Conservation (phyloP, 2,888 invertebrate genomes). For the Macroteleia sp. region DNA sequence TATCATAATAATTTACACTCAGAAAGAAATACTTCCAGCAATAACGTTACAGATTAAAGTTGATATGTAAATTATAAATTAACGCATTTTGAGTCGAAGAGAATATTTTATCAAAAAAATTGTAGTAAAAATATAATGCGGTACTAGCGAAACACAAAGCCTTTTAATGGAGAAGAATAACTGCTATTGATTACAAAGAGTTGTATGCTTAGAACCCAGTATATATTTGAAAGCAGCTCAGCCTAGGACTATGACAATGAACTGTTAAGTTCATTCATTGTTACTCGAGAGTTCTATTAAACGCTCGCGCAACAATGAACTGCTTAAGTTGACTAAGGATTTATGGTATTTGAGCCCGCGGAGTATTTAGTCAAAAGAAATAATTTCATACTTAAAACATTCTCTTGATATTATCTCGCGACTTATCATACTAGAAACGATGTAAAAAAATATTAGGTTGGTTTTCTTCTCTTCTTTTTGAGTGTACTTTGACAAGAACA, state of each 20-base stretch:
- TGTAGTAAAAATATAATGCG: conserved; percentile 8
- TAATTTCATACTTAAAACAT: background rate
- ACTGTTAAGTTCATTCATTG: conserved; percentile 38
- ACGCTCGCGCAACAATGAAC: conserved; percentile 19
- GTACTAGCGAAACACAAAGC: background rate
- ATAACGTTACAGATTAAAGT: background rate
- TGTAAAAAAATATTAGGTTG: no score
- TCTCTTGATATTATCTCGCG: background rate
- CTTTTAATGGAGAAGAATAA: conserved; percentile 29
- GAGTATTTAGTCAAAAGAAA: conserved; percentile 25
- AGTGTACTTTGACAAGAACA: conserved; percentile 14
- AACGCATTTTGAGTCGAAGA: background rate
- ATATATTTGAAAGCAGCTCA: background rate
- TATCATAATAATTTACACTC: no score
- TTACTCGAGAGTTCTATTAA: conserved; percentile 34
- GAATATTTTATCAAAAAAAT: conserved; percentile 4
- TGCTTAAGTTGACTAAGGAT: conserved; percentile 3
- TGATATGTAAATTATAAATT: background rate
- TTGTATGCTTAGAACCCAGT: conserved; percentile 1
- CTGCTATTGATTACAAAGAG: conserved; percentile 13
- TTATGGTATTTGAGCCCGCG: conserved; percentile 11
- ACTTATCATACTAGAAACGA: background rate
- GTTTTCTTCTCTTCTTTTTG: conserved; percentile 16
- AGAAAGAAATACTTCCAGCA: conserved; percentile 13
- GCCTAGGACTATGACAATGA: conserved; percentile 10